Evolutionary conservation across 2,888 invertebrate species (phyloP).

Genomic region (Sinhomidia bicolor): DNA sequence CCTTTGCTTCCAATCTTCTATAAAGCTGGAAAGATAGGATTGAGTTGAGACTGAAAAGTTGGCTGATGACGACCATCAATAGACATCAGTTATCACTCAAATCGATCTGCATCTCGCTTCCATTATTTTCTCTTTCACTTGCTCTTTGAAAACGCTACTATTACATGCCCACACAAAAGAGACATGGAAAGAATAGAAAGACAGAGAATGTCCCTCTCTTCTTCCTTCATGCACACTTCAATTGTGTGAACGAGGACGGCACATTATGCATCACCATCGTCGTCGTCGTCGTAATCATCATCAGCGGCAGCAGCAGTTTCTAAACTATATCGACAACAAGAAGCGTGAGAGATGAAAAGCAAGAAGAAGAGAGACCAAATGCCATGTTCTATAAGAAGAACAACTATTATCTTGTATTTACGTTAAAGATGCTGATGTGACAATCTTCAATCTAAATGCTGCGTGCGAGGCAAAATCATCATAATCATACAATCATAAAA

Average conservation of each 20-base stretch:
- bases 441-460: constrained; percentile 32
- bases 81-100: constrained; percentile 73
- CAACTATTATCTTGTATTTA: constrained; percentile 50
- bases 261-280: constrained; percentile 59
- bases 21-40: constrained; percentile 73
- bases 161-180: constrained; percentile 67
- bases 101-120: constrained; percentile 72
- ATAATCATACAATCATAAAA: too few species aligned
- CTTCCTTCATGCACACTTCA: constrained; percentile 49
- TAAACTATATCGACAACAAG: constrained; percentile 58
- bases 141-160: constrained; percentile 69
- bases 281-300: constrained; percentile 1
- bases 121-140: constrained; percentile 72
- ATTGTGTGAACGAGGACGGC: constrained; percentile 67
- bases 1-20: constrained; percentile 65
- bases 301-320: background rate
- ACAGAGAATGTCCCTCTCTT: constrained; percentile 61
- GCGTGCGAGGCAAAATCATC: constrained; percentile 3
- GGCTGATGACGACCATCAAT: constrained; percentile 74
- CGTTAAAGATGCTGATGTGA: constrained; percentile 32
- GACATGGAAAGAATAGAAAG: constrained; percentile 62
- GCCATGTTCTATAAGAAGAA: background rate
- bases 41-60: constrained; percentile 72
- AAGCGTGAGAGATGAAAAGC: constrained; percentile 47
- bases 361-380: constrained; percentile 37